Evolutionary conservation across 2,888 invertebrate genomes (phyloP), one percentile per base, ranked within the genome.

Genomic region (Mactromeris polynyma): DNA sequence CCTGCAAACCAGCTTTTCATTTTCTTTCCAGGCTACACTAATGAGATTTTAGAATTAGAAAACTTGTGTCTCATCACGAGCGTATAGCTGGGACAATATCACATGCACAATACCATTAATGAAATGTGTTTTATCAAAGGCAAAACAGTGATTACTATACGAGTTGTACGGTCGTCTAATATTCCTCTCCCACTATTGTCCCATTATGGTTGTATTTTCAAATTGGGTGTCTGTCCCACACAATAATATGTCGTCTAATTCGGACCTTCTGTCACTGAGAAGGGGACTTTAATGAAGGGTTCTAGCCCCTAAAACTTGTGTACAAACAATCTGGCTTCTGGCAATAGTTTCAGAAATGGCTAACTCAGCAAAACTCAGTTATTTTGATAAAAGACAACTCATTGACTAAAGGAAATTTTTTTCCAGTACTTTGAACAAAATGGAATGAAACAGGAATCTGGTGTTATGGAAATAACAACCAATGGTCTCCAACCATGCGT

Each of bases 11-110:
- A 51, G 84, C 84, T 84, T 84, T 83, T 78, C 84, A 84, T 78
- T 84, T 84, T 84, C 84, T 84, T 54, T 77, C 84, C n/a, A 46
- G 33, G 77, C 36, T 78, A 31, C 51, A 3, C 83, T 93, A 93
- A 93, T 92, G 93, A 93, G 92, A 92, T 93, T 92, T 93, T 88
- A 89, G 91, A 91, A 93, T 93, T 93, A 93, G 89, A 91, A 85
- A 84, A 79, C 33, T 78, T 84, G 54, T 85, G 81, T 79, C 54
- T 88, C 85, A 85, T 79, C 64, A 80, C 84, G 54, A 77, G 87
- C 78, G 85, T 83, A 42, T 51, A 80, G 86, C 79, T 77, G 90
- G 83, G 84, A 92, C 92, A 92, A 93, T 93, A 91, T 88, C 79
- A 78, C 89, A 87, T 82, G 86, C 88, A 87, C 89, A 89, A 80